phyloP scores from a whole-genome alignment of 2,797 vertebrate genomes.

The Oreonectes daqikongensis region DNA sequence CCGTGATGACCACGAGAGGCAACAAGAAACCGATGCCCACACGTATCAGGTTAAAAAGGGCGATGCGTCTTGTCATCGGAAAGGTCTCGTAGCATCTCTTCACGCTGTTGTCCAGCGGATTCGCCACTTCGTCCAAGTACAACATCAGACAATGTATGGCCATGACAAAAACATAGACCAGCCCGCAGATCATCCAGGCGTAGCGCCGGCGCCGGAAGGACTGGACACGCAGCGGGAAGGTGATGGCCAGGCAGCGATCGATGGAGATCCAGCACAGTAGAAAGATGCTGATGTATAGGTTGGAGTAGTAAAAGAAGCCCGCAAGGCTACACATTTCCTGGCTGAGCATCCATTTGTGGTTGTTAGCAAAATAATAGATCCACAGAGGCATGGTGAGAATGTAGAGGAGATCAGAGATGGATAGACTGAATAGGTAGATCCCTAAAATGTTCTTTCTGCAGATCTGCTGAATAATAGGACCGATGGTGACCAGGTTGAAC shows the following conservation, averaged over 20 bases:
- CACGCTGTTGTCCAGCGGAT: constrained; percentile 60
- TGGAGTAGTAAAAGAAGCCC: constrained; percentile 83
- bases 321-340: constrained; percentile 64
- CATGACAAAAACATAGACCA: constrained; percentile 62
- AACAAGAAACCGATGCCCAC: constrained; percentile 71
- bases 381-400: constrained; percentile 80
- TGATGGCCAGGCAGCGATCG: constrained; percentile 79
- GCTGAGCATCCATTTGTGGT: constrained; percentile 74
- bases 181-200: constrained; percentile 68
- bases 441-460: constrained; percentile 72
- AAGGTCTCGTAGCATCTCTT: constrained; percentile 77
- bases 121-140: constrained; percentile 57
- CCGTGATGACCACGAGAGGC: constrained; percentile 71
- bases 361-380: constrained; percentile 74
- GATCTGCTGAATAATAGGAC: constrained; percentile 76
- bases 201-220: constrained; percentile 61
- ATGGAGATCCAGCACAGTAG: constrained; percentile 83
- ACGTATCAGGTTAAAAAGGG: constrained; percentile 74
- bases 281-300: constrained; percentile 81
- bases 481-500: constrained; percentile 75
- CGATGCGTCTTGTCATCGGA: constrained; percentile 62
- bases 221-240: constrained; percentile 70
- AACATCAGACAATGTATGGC: constrained; percentile 68
- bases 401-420: constrained; percentile 77
- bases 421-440: constrained; percentile 77